These are phyloP conservation scores for Gymnothorax javanicus DNA, from an alignment of 2,797 vertebrate species.

Conservation along the genomic window DNA sequence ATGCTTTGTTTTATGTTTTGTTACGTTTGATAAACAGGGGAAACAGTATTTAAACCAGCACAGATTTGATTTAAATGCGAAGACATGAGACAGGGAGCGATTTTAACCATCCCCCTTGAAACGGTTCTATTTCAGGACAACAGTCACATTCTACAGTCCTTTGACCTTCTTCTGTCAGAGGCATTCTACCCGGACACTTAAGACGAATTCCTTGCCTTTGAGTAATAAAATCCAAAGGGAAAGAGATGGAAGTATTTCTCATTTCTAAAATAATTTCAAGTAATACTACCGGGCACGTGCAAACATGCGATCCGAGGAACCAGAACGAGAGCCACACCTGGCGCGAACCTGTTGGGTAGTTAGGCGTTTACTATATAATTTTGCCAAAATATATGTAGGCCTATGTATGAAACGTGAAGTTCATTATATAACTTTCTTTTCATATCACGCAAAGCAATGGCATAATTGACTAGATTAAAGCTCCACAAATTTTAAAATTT, in stretches of 20 bases:
- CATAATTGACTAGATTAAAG: neutral
- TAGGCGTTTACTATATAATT: neutral
- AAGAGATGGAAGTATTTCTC: neutral
- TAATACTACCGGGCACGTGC: neutral
- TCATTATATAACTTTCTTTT: neutral
- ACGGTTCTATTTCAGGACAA: neutral
- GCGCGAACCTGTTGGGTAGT: neutral
- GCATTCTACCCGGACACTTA: neutral
- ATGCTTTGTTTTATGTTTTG: neutral
- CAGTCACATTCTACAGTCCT: neutral
- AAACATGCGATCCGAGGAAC: neutral
- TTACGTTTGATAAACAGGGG: neutral
- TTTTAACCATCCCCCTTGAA: too few species aligned
- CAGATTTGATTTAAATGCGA: neutral
- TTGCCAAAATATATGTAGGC: neutral
- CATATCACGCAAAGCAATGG: neutral
- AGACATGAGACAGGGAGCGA: neutral
- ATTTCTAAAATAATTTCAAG: neutral
- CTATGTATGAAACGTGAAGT: neutral
- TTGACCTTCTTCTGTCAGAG: neutral
- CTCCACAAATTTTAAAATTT: neutral
- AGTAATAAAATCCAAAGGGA: neutral
- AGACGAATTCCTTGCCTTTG: neutral
- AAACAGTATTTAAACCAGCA: neutral
- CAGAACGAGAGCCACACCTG: neutral